Percentiles rank a stretch among this genome's conserved stretches.
Evolutionary conservation across 2,888 invertebrate species (phyloP).

Genomic region (Drosophila hamatofila): DNA sequence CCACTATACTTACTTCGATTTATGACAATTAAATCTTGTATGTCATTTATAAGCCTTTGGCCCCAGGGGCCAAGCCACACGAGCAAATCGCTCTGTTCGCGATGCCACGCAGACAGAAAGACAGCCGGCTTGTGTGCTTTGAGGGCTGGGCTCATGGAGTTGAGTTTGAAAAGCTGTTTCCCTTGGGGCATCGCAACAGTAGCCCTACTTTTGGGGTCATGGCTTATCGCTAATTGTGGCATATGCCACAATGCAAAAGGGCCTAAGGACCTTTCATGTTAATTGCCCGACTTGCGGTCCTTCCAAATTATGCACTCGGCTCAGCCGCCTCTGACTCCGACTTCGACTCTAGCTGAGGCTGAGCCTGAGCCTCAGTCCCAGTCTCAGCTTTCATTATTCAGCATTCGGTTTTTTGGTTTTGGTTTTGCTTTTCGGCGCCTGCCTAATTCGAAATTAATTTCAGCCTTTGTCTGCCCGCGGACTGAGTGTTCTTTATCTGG

Average conservation of each 20-base stretch:
- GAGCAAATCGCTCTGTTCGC: background rate
- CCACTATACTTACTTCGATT: background rate
- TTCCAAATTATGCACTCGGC: slow-evolving; percentile 56
- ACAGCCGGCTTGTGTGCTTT: background rate
- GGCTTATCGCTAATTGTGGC: slow-evolving; percentile 73
- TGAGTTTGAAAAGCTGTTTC: slow-evolving; percentile 56
- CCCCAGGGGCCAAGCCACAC: background rate
- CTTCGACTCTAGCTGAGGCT: background rate
- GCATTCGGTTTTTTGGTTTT: slow-evolving; percentile 38
- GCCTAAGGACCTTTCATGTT: slow-evolving; percentile 68
- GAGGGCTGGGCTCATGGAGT: background rate
- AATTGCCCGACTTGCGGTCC: slow-evolving; percentile 58
- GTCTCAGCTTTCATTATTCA: slow-evolving; percentile 23
- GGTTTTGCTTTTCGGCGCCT: slow-evolving; percentile 48
- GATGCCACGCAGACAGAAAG: background rate
- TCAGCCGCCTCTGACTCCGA: background rate
- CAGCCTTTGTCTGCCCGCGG: slow-evolving; percentile 44
- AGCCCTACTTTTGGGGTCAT: slow-evolving; percentile 36
- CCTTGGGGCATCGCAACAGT: slow-evolving; percentile 25
- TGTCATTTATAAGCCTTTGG: background rate
- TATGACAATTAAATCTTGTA: background rate
- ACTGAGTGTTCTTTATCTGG: slow-evolving; percentile 53
- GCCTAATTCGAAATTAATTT: slow-evolving; percentile 75
- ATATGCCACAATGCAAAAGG: slow-evolving; percentile 40
- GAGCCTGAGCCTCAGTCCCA: slow-evolving; percentile 10